These are phyloP conservation scores for Drosophila parabipectinata DNA, from an alignment of 1,140 invertebrate species.

Conservation along the genomic window DNA sequence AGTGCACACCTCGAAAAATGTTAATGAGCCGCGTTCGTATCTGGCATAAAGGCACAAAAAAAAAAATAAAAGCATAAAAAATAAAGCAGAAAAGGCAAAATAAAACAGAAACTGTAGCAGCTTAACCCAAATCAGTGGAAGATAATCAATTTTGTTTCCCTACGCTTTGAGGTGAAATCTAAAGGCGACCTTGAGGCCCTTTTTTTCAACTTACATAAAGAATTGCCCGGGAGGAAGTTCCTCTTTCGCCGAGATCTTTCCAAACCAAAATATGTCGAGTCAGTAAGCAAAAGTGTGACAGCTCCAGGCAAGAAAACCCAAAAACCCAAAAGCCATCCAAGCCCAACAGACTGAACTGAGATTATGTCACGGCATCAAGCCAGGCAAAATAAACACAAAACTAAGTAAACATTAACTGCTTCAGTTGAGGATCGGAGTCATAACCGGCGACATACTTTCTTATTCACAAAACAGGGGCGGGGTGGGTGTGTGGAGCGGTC, in stretches of 20 bases:
- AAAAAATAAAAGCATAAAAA: slow-evolving; percentile 22
- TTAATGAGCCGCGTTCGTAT: slow-evolving; percentile 66
- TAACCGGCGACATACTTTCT: slow-evolving; percentile 69
- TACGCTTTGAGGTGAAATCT: slow-evolving; percentile 58
- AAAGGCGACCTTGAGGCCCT: slow-evolving; percentile 56
- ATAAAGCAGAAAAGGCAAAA: slow-evolving; percentile 35
- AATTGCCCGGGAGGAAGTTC: slow-evolving; percentile 40
- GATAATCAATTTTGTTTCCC: slow-evolving; percentile 56
- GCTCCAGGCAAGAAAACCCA: slow-evolving; percentile 6
- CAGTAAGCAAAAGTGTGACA: slow-evolving; percentile 39
- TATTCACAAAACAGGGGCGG: slow-evolving; percentile 37
- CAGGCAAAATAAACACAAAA: slow-evolving; percentile 34
- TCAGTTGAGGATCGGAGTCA: slow-evolving; percentile 51
- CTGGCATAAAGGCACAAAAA: slow-evolving; percentile 46
- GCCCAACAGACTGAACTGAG: slow-evolving; percentile 32
- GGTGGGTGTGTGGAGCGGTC: neutral
- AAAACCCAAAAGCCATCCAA: slow-evolving; percentile 32
- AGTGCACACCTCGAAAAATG: slow-evolving; percentile 79
- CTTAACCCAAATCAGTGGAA: slow-evolving; percentile 58
- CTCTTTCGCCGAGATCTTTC: slow-evolving; percentile 12
- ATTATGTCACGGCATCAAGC: slow-evolving; percentile 63
- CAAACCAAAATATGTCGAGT: slow-evolving; percentile 43
- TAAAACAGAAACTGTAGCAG: slow-evolving; percentile 63
- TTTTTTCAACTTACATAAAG: slow-evolving; percentile 40
- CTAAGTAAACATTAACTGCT: slow-evolving; percentile 76